Base-by-base conservation (phyloP, 1,140 invertebrate genomes). In the Diorhabda elongata region DNA sequence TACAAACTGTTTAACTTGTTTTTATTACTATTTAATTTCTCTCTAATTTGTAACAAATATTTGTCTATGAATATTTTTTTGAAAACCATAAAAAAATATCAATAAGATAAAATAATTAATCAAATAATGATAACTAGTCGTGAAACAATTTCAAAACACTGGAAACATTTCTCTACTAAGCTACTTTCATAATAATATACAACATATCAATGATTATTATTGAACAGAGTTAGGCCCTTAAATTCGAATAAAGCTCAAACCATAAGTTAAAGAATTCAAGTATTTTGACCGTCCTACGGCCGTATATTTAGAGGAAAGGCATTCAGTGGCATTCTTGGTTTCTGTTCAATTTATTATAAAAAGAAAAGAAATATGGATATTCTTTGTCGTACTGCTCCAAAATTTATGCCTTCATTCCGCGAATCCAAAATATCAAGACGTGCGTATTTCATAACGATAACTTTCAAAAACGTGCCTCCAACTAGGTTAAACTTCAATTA, bases 261-360 rank as follows among this genome's bases (percentile, higher is more conserved):
- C 47, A 52, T 52, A 52, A 52, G n/a, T 52, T 52, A 52, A 52
- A 52, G 47, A 52, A 8, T 52, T 52, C 47, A 52, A 52, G 47
- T 52, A 52, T 52, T 52, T 52, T 52, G 47, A 52, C 47, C 47
- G 6, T 52, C 47, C n/a, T 52, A 8, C 47, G 47, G 47, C n/a
- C 47, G 47, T 52, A 52, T 52, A 8, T 52, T 52, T 8, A 52
- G 47, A 52, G n/a, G 3, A 52, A 52, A n/a, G n/a, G 47, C 47
- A 52, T 52, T 4, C 47, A 52, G 47, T 52, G 47, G 47, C 47
- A 52, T 52, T 26, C 47, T 52, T 52, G n/a, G 47, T 52, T 52
- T 52, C 6, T 52, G 47, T 52, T 52, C 47, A n/a, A 52, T 52
- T 52, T 52, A 52, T 52, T 52, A 52, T 52, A 52, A 52, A 52